These are phyloP conservation scores for Nicator chloris DNA, from an alignment of 2,113 vertebrate genomes.

Conservation along the genomic window DNA sequence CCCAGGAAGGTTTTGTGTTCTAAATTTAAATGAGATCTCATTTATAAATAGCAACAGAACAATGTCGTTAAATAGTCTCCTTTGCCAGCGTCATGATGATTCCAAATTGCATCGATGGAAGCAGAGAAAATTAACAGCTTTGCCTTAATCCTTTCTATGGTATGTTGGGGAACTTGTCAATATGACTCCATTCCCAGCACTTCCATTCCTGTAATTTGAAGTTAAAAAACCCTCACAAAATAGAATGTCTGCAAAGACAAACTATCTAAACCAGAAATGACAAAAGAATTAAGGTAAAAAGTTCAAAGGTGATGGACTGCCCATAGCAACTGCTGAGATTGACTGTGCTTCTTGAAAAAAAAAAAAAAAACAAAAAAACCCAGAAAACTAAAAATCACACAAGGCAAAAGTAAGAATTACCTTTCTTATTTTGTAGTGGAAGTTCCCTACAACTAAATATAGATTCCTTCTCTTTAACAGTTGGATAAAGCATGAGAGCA, in stretches of 20 bases:
- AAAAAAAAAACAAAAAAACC: too few relatives aligned
- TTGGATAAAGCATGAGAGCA: neutral
- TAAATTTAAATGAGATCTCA: constrained; percentile 26
- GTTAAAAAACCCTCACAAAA: neutral
- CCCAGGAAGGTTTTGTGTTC: constrained; percentile 2
- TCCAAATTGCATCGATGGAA: constrained; percentile 36
- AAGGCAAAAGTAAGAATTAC: neutral
- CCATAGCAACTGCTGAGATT: neutral
- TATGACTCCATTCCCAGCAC: neutral
- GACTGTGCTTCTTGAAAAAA: neutral
- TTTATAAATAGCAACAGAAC: constrained; percentile 50
- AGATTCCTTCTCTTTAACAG: neutral
- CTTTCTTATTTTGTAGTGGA: neutral
- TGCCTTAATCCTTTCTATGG: constrained; percentile 2
- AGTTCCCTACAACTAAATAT: neutral
- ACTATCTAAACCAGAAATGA: constrained; percentile 65
- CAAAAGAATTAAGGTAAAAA: constrained; percentile 79
- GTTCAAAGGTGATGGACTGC: constrained; percentile 20
- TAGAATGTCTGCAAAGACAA: neutral
- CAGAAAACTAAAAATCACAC: neutral
- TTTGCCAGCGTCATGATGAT: neutral
- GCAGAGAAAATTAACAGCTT: constrained; percentile 40
- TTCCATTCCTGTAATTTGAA: neutral
- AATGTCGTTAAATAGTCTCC: constrained; percentile 21
- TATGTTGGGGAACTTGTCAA: neutral